phyloP scores from a whole-genome alignment of 2,888 invertebrate species.

The Cheilosia pagana region DNA sequence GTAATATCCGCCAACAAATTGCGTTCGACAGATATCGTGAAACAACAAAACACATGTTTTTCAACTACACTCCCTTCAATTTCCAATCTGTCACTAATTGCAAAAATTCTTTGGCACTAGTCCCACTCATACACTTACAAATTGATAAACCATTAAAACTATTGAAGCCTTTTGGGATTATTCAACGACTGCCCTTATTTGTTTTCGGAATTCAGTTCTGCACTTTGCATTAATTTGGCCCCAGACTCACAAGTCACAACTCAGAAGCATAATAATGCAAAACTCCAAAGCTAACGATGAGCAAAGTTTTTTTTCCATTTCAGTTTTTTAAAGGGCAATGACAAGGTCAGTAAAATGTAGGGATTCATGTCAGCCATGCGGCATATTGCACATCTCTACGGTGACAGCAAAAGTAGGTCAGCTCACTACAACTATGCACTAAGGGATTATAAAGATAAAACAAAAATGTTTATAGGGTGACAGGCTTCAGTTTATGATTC shows the following conservation, averaged over 20 bases:
- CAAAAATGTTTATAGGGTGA: background rate
- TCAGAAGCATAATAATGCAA: background rate
- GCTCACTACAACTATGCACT: background rate
- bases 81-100: too few relatives aligned
- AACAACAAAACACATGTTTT: too few relatives aligned
- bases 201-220: background rate
- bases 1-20: too few relatives aligned
- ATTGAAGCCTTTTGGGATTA: constrained; percentile 24
- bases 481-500: constrained; percentile 15
- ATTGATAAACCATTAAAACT: constrained; percentile 13
- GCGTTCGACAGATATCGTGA: too few relatives aligned
- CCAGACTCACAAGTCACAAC: too few relatives aligned
- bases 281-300: constrained; percentile 34
- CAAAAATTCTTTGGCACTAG: too few relatives aligned
- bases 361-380: constrained; percentile 44
- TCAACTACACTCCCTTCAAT: too few relatives aligned
- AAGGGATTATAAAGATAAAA: constrained; percentile 30
- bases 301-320: constrained; percentile 20
- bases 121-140: background rate
- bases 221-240: constrained; percentile 11
- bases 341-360: constrained; percentile 62
- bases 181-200: constrained; percentile 15
- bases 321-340: constrained; percentile 61
- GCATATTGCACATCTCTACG: constrained; percentile 31
- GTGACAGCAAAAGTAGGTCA: constrained; percentile 43